Percentiles rank a stretch among this genome's conserved stretches.
These are phyloP conservation scores for Nomada ruficornis DNA, from an alignment of 2,888 invertebrate genomes.

Conservation along the genomic window DNA sequence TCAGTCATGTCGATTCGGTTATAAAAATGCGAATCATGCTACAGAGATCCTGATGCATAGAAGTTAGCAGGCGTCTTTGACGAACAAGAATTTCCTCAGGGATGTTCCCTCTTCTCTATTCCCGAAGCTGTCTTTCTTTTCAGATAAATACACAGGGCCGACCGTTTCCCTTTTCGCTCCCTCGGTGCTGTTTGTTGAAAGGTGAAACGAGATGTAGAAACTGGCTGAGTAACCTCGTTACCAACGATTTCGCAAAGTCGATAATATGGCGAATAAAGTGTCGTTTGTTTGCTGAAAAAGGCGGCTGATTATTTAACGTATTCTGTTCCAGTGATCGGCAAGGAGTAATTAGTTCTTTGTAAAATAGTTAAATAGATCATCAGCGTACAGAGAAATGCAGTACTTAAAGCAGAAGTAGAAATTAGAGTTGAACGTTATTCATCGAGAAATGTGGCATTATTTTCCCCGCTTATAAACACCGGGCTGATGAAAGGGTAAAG, in stretches of 20 bases:
- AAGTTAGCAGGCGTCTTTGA: constrained; percentile 25
- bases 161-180: background rate
- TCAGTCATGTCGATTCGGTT: constrained; percentile 33
- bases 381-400: too few species aligned
- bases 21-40: constrained; percentile 35
- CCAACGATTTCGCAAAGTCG: too few species aligned
- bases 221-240: constrained; percentile 18
- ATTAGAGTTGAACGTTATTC: too few species aligned
- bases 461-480: too few species aligned
- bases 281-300: too few species aligned
- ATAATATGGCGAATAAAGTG: too few species aligned
- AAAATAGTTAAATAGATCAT: too few species aligned
- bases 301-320: too few species aligned
- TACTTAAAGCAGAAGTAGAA: too few species aligned
- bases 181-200: background rate
- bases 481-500: background rate
- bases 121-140: background rate
- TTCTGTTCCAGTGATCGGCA: too few species aligned
- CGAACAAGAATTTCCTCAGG: constrained; percentile 20
- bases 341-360: too few species aligned
- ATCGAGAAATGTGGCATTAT: background rate
- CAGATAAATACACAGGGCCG: background rate
- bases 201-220: constrained; percentile 8
- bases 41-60: constrained; percentile 24
- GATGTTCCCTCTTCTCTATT: background rate